phyloP scores from a whole-genome alignment of 1,140 invertebrate genomes.

The Musca domestica region DNA sequence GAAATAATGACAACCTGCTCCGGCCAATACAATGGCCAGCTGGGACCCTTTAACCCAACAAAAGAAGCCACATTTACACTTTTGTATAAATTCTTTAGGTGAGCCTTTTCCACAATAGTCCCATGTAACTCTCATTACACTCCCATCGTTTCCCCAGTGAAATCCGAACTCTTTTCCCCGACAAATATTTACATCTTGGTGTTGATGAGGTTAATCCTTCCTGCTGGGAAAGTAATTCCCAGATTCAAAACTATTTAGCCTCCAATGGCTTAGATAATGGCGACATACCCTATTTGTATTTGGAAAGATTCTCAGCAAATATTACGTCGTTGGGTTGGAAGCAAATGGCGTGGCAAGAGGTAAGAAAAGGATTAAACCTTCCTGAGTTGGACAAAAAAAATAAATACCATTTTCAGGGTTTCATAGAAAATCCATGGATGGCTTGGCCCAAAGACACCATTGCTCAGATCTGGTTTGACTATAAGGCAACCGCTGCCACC shows the following conservation, averaged over 20 bases:
- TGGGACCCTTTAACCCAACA: constrained; percentile 78
- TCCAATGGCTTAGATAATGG: constrained; percentile 60
- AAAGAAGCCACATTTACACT: constrained; percentile 65
- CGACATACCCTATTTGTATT: constrained; percentile 68
- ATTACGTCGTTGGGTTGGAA: constrained; percentile 55
- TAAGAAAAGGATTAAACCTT: constrained; percentile 61
- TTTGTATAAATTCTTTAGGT: constrained; percentile 65
- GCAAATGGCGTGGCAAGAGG: constrained; percentile 90
- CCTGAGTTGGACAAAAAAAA: too few relatives aligned
- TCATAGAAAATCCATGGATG: constrained; percentile 62
- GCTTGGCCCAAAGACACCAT: constrained; percentile 64
- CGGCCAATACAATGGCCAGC: constrained; percentile 56
- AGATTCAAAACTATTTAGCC: constrained; percentile 72
- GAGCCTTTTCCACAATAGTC: constrained; percentile 41
- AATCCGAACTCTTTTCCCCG: constrained; percentile 68
- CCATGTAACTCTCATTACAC: not conserved
- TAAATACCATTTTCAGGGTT: constrained; percentile 20
- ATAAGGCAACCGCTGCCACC: constrained; percentile 28
- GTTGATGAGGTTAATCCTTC: constrained; percentile 86
- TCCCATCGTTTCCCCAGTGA: constrained; percentile 54
- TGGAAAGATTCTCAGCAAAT: constrained; percentile 64
- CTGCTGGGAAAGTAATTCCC: constrained; percentile 85
- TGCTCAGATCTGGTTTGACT: constrained; percentile 71
- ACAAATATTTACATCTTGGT: constrained; percentile 80
- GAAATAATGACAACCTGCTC: constrained; percentile 72